Evolutionary conservation across 2,113 vertebrate species (phyloP), one percentile per base, ranked within the genome.

Genomic region (Podocnemis expansa): DNA sequence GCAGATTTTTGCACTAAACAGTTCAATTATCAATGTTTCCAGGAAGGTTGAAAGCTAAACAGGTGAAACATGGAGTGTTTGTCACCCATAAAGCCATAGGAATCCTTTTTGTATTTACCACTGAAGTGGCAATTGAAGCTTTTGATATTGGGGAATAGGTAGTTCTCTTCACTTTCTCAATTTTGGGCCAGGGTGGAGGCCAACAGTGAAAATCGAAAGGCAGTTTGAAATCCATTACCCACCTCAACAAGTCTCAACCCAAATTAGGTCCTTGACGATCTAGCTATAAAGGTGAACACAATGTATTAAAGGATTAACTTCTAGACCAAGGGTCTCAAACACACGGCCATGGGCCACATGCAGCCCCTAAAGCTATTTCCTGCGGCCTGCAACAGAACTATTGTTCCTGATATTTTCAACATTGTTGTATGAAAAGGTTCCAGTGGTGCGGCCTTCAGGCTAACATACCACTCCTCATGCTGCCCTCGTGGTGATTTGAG

Each of bases 41-140:
- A 81, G 1, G 24, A 34, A 5, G 34, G 4, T 87, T 75, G 3
- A 10, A 14, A 63, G 3, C 12, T 58, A 41, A 81, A 4, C 9
- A 7, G 81, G 52, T 34, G 43, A 43, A 10, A 22, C 0, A 4
- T 0, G 0, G 43, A 12, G 12, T 56, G 41, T 51, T 27, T 75
- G 8, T 38, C 70, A 41, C 1, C 25, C 24, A 51, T 16, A 86
- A 58, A 4, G 29, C 10, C 2, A 8, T 0, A 24, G 56, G 25
- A 10, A 5, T 25, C 4, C 10, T n/a, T 0, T 6, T 10, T 5
- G 12, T 55, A 5, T 45, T 34, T 5, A 58, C 24, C 27, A 58
- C 29, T 11, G 4, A 58, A 5, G 1, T 3, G 2, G 27, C 51
- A 2, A 34, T 27, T 11, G 43, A 80, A 54, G 25, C 43, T 10